Evolutionary conservation across 2,888 invertebrate genomes (phyloP).

Genomic region (Orthosia gothica): DNA sequence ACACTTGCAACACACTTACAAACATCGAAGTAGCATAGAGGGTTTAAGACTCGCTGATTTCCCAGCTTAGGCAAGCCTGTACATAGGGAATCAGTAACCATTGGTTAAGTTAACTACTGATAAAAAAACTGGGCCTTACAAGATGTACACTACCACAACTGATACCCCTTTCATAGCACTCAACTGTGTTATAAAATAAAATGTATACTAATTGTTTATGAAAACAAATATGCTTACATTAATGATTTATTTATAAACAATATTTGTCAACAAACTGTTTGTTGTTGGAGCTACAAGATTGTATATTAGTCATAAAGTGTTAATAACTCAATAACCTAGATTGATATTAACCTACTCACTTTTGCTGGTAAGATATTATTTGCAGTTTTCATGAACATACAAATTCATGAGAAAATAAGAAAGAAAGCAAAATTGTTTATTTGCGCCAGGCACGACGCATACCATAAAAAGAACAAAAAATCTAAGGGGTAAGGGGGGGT

Average conservation of each 20-base stretch:
- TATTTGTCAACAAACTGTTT: constrained; percentile 31
- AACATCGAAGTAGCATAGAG: too few relatives aligned
- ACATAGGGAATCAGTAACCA: too few relatives aligned
- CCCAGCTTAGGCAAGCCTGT: too few relatives aligned
- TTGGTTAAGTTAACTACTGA: too few relatives aligned
- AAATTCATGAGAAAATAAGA: neutral
- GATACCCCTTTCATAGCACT: constrained; percentile 2
- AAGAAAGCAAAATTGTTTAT: too few relatives aligned
- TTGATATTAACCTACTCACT: neutral
- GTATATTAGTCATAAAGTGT: neutral
- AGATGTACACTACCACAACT: neutral
- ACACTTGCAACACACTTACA: too few relatives aligned
- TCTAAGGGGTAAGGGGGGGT: too few relatives aligned
- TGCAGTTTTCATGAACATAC: neutral
- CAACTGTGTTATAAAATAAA: neutral
- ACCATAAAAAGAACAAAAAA: too few relatives aligned
- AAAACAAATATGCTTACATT: constrained; percentile 20
- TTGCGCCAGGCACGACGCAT: too few relatives aligned
- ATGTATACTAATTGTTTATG: constrained; percentile 23
- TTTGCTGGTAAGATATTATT: neutral
- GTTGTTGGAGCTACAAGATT: neutral
- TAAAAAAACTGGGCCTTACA: too few relatives aligned
- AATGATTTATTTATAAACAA: constrained; percentile 30
- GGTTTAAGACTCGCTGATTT: too few relatives aligned
- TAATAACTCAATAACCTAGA: neutral